These are phyloP conservation scores for Heterohyrax brucei DNA, from an alignment of 2,797 vertebrate genomes.

Conservation along the genomic window DNA sequence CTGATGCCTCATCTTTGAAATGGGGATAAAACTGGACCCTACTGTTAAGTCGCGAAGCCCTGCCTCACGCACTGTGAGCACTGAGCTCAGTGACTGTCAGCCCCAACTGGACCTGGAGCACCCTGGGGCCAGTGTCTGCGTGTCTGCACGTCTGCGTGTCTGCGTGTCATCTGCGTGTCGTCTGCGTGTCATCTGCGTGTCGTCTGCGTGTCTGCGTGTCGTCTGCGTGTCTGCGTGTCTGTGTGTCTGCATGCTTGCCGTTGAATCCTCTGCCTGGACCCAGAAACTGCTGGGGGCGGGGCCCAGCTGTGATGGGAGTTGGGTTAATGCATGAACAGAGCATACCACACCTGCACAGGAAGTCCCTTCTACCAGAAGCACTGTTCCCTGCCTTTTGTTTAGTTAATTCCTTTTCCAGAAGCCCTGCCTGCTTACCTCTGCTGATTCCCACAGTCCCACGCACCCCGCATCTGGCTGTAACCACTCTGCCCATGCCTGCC, in stretches of 20 bases:
- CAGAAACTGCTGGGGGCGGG: neutral
- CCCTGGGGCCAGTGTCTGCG: neutral
- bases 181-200: too few relatives aligned
- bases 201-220: too few relatives aligned
- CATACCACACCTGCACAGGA: neutral
- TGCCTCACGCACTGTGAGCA: fast-evolving
- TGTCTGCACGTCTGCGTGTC: neutral
- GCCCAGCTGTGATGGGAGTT: neutral
- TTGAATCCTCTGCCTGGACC: neutral
- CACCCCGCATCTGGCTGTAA: neutral
- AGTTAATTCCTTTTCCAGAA: neutral
- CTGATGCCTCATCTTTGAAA: neutral
- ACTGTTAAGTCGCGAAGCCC: neutral
- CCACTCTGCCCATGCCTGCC: neutral
- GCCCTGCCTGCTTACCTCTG: neutral
- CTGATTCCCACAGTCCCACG: neutral
- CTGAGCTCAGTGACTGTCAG: neutral
- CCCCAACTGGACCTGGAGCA: neutral
- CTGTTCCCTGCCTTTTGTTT: neutral
- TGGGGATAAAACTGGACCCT: neutral
- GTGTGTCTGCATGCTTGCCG: neutral
- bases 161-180: too few relatives aligned
- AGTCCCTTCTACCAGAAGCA: neutral
- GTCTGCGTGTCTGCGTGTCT: neutral
- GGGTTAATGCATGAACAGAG: neutral